Base-by-base conservation (phyloP, 1,140 invertebrate genomes). In the Theocolax elegans region DNA sequence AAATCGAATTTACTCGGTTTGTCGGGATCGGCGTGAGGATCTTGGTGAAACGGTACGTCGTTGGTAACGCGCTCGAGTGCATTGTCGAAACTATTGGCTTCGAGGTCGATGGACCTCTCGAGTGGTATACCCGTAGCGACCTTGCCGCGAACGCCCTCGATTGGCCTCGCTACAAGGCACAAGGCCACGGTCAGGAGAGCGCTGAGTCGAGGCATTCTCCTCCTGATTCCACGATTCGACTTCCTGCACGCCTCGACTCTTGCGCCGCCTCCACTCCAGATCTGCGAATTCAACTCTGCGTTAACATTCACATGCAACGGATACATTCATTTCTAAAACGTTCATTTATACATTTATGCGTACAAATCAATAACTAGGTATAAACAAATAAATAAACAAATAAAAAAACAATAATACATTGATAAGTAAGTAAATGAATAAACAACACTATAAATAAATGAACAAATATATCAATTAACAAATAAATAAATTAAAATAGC, bases 1-100 rank as follows among this genome's bases (percentile, higher is more conserved):
- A 77, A 1, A 19, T 86, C 84, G 23, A 86, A 77, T 60, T 84
- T 86, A 6, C 69, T 75, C 0, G 85, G 85, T 64, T 86, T 86
- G 1, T 71, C 78, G 0, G 51, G 48, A 12, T 65, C 40, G 2
- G 19, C 56, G 56, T 86, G 79, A 0, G 78, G 79, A 66, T 85
- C 77, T 15, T 8, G 15, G 38, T 40, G 23, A 2, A 4, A 1
- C 2, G 15, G 10, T 3, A 64, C 53, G 13, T 38, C 15, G 15
- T 44, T 44, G 19, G 6, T 8, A 7, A 4, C 13, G 10, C 40
- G 17, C 17, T 58, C 40, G n/a, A 65, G 31, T n/a, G n/a, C 35
- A 40, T 70, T 70, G 21, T 21, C 44, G 8, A 51, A 4, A 12
- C 29, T 29, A 3, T 29, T 17, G 10, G 15, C 31, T 27, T 10